phyloP scores from a whole-genome alignment of 2,797 vertebrate genomes.

The Chaenodraco wilsoni region DNA sequence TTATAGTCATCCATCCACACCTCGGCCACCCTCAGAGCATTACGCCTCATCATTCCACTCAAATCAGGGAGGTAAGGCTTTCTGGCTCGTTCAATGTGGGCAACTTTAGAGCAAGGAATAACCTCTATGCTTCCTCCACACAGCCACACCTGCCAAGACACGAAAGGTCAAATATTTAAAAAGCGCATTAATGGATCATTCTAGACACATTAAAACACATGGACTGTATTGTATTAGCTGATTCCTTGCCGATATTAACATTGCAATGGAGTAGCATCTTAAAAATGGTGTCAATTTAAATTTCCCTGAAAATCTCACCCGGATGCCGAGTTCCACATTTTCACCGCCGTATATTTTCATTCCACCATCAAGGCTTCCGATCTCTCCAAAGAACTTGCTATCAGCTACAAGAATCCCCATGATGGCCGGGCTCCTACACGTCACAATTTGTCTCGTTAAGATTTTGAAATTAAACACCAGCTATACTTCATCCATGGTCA shows the following conservation, averaged over 20 bases:
- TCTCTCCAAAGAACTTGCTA: slow-evolving; percentile 84
- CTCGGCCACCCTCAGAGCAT: slow-evolving; percentile 91
- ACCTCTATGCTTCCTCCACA: slow-evolving; percentile 96
- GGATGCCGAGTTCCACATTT: slow-evolving; percentile 87
- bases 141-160: slow-evolving; percentile 88
- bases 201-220: too few species aligned
- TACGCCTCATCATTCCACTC: slow-evolving; percentile 85
- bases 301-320: slow-evolving; percentile 66
- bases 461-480: background rate
- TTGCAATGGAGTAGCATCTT: too few species aligned
- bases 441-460: background rate
- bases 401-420: slow-evolving; percentile 87
- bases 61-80: slow-evolving; percentile 92
- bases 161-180: background rate
- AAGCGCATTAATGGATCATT: background rate
- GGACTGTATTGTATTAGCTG: too few species aligned
- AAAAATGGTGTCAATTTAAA: too few species aligned
- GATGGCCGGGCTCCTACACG: slow-evolving; percentile 83
- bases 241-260: too few species aligned
- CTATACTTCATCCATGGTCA: background rate
- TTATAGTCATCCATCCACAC: slow-evolving; percentile 96
- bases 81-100: slow-evolving; percentile 89
- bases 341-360: slow-evolving; percentile 90
- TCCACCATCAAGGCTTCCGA: slow-evolving; percentile 83
- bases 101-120: slow-evolving; percentile 92